These are phyloP conservation scores for Tiliacea citrago DNA, from an alignment of 2,888 invertebrate genomes.

Conservation along the genomic window DNA sequence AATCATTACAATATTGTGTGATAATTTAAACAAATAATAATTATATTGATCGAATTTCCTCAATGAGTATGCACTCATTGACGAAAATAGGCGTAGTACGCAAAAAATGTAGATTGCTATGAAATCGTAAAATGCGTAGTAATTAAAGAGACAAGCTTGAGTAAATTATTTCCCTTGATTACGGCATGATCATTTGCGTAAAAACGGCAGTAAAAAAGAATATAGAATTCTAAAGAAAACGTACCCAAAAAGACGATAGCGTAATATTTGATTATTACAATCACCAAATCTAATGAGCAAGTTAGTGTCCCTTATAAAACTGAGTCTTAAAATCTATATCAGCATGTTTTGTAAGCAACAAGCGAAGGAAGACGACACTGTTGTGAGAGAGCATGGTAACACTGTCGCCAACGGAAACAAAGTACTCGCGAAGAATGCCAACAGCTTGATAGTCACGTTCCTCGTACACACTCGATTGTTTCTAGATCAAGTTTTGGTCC, in stretches of 20 bases:
- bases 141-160: constrained; percentile 16
- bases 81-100: too few species aligned
- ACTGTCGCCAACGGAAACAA: constrained; percentile 36
- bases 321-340: constrained; percentile 7
- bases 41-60: constrained; percentile 37
- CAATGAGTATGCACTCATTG: too few species aligned
- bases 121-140: constrained; percentile 28
- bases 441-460: constrained; percentile 31
- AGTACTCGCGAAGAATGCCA: constrained; percentile 47
- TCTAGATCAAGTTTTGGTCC: constrained; percentile 15
- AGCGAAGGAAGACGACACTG: constrained; percentile 34
- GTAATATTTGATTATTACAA: constrained; percentile 2
- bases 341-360: constrained; percentile 17
- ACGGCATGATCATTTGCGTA: constrained; percentile 25
- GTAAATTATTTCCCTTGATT: constrained; percentile 28
- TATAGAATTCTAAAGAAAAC: constrained; percentile 9
- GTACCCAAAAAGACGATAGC: neutral
- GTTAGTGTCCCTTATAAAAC: neutral
- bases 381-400: constrained; percentile 30
- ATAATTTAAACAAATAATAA: constrained; percentile 3
- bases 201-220: constrained; percentile 21
- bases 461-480: constrained; percentile 22
- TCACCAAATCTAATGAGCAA: constrained; percentile 7
- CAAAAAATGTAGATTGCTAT: constrained; percentile 8
- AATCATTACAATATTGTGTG: neutral